These are phyloP conservation scores for Gryllus longicercus DNA, from an alignment of 2,888 invertebrate genomes.

Conservation along the genomic window DNA sequence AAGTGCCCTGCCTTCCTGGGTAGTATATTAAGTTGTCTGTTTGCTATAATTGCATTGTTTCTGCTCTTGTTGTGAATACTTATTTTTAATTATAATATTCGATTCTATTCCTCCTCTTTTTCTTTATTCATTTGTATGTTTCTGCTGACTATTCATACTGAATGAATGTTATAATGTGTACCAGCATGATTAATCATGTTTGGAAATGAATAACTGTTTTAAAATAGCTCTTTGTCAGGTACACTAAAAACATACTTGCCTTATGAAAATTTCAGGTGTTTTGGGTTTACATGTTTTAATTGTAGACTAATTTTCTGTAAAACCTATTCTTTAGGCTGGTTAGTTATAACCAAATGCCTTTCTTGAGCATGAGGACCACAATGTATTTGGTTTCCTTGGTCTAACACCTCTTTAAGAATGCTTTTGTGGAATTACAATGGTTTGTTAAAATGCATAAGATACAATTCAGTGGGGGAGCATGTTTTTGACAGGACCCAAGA, in stretches of 20 bases:
- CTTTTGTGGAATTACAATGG: background rate
- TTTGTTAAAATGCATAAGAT: background rate
- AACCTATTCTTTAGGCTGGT: background rate
- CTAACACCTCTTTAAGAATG: background rate
- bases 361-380: constrained; percentile 5
- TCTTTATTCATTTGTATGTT: constrained; percentile 25
- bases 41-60: constrained; percentile 11
- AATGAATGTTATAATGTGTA: constrained; percentile 1
- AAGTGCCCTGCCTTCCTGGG: background rate
- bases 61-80: background rate
- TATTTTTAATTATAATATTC: constrained; percentile 24
- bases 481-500: too few species aligned
- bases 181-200: constrained; percentile 10
- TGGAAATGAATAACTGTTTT: background rate
- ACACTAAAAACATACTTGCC: background rate
- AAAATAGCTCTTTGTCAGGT: background rate
- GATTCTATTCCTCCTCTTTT: constrained; percentile 26
- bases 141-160: background rate
- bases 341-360: background rate
- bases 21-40: background rate
- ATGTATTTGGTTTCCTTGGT: constrained; percentile 11
- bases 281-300: too few species aligned
- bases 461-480: too few species aligned
- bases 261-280: too few species aligned
- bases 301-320: too few species aligned